These are phyloP conservation scores for Epirrita christyi DNA, from an alignment of 2,888 invertebrate genomes.

Conservation along the genomic window DNA sequence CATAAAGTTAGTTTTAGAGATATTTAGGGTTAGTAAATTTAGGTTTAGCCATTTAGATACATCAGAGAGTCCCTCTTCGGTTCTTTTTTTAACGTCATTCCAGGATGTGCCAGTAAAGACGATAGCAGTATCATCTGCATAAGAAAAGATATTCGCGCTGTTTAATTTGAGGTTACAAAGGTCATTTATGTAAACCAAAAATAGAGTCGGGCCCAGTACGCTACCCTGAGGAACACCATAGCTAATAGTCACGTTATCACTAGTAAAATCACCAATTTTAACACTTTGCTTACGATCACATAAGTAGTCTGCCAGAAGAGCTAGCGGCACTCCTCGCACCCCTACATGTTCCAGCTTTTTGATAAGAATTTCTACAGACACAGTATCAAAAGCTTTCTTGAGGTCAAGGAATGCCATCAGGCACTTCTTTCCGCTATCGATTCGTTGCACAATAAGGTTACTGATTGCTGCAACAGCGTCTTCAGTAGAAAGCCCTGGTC, in stretches of 20 bases:
- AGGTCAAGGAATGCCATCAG: neutral
- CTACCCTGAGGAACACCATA: too few relatives aligned
- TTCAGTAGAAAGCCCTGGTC: conserved; percentile 16
- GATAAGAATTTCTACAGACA: neutral
- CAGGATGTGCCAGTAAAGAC: too few relatives aligned
- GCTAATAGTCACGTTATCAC: neutral
- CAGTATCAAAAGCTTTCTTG: neutral
- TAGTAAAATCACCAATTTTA: neutral
- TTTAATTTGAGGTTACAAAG: too few relatives aligned
- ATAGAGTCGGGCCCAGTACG: neutral
- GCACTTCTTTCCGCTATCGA: conserved; percentile 9
- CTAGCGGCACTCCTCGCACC: neutral
- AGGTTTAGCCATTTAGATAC: too few relatives aligned
- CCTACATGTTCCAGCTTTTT: neutral
- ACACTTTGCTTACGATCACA: neutral
- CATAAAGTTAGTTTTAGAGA: too few relatives aligned
- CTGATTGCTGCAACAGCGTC: conserved; percentile 9
- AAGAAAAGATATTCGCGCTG: too few relatives aligned
- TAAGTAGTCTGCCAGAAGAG: neutral
- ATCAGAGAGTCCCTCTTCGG: too few relatives aligned
- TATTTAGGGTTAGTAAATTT: too few relatives aligned
- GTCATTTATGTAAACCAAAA: too few relatives aligned
- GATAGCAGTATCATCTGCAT: too few relatives aligned
- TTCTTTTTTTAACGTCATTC: too few relatives aligned
- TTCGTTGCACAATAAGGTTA: neutral